Base-by-base conservation (phyloP, 53 echinoderm and acorn worm genomes). In the Echinarachnius parma region DNA sequence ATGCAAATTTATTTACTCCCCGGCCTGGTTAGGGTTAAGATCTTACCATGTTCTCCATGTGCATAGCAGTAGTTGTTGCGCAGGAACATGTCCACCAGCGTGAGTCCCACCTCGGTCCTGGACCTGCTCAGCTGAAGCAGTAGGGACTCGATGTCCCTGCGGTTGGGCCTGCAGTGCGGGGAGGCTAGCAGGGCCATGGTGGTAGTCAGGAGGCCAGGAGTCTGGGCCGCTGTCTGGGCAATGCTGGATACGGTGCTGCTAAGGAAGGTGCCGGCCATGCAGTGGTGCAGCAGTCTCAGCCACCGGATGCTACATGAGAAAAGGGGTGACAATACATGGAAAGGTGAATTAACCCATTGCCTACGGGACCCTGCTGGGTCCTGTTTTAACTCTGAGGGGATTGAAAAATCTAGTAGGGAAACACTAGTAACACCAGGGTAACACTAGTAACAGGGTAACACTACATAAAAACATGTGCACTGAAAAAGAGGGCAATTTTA, bases 241-340 rank as follows among this genome's bases (percentile, higher is more conserved):
- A 86, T 82, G 20, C 74, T 72, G 13, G 72, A 59, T 7, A 78
- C 58, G 7, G 79, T 72, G 30, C 74, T 72, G 42, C 74, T 72
- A 14, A 72, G 74, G 68, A 68, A 72, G 0, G 74, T 72, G 1
- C 74, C 78, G 19, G 88, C 85, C 55, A 98, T 86, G 82, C 98
- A 98, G 66, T 98, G 91, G 58, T 98, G 91, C 3, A 91, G 81
- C 9, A 98, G 75, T 31, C 98, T 79, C 24, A 98, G 74, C 98
- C 98, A 98, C 16, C 98, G 76, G 29, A 88, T 85, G 79, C 98
- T 98, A 7, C 25, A n/a, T n/a, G n/a, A n/a, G n/a, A n/a, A n/a
- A n/a, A n/a, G n/a, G n/a, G n/a, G 3, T 19, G 19, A 27, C 9
- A 34, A 60, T 19, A 28, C 34, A 60, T 16, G 32, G 22, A 26